Evolutionary conservation across 2,113 vertebrate species (phyloP), one percentile per base, ranked within the genome.

Genomic region (Fulica atra): DNA sequence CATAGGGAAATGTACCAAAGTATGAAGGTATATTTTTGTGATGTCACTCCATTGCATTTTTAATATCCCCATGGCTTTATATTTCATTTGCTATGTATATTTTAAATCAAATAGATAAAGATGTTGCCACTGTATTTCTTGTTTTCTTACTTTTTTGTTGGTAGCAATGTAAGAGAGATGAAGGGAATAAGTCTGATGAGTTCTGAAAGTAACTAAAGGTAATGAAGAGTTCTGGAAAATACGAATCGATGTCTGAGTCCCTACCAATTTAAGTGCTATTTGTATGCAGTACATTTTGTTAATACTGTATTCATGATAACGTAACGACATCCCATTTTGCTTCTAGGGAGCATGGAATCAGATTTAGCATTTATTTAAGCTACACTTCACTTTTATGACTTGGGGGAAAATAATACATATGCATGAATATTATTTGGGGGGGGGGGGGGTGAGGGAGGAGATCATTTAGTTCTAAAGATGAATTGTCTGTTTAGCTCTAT

Each of bases 201-300:
- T 86, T 86, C 17, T 82, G n/a, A 82, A 95, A 51, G 24, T 73
- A 93, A 77, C 71, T 94, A 78, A 86, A 88, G 4, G 16, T 90
- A 95, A 80, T n/a, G 50, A 82, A 65, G 48, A 68, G 17, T 87
- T 87, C 70, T 87, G 28, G 48, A 89, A 87, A 85, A 93, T 46
- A 74, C 25, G 85, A 71, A 85, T 84, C 36, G 35, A 0, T 81
- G 16, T 74, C 35, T 87, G 46, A 71, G 11, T 74, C 16, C 38
- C 87, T 86, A 50, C 19, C 20, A 28, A 69, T 73, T 73, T 91
- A 93, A 93, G 40, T 88, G 59, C 33, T 71, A 48, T 89, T 93
- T 87, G 16, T 92, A 85, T 87, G 63, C 63, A 61, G 42, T 46
- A 24, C 6, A 8, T 46, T 74, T 82, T 57, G 24, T 72, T 89